Evolutionary conservation across 2,113 vertebrate genomes (phyloP), one percentile per base, ranked within the genome.

Genomic region (Channa argus): DNA sequence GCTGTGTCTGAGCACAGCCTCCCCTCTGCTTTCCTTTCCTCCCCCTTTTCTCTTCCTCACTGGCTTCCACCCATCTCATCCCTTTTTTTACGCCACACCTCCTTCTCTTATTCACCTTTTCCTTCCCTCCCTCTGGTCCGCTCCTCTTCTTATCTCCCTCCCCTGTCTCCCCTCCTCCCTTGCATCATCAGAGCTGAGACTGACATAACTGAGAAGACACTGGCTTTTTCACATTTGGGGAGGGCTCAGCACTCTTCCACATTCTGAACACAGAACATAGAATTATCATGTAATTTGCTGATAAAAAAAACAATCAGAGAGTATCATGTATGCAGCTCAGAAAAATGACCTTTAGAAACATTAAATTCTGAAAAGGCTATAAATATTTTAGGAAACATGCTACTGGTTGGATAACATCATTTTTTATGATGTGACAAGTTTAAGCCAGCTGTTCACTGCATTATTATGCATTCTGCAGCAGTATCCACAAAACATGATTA

Each of bases 1-100:
- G 77, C 86, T 84, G 85, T 77, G 81, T 72, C 83, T 81, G 86
- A 89, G 85, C 89, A 74, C 85, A 81, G 74, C 72, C 82, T 75
- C 82, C 53, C 45, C 64, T 69, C 79, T 34, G 36, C 71, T 52
- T 58, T 69, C 71, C 33, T 36, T 51, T 24, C 34, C 46, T 52
- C 64, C 33, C 63, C 63, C 58, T 15, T n/a, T 63, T 51, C 56
- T 67, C 51, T 64, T 81, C 74, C 11, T 70, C 11, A 65, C 78
- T 67, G 56, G 47, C 68, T 71, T 63, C 62, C 6, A 5, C 51
- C 36, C 43, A 53, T 72, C 63, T 77, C 66, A 50, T 86, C 67
- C 61, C 44, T 74, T 65, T 77, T 0, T 81, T 63, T 58, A 60
- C 14, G 8, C 64, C 71, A 74, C 80, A 77, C 79, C 80, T 82